Base-by-base conservation (phyloP, 2,797 vertebrate genomes). In the Mormyrops boulengeri region DNA sequence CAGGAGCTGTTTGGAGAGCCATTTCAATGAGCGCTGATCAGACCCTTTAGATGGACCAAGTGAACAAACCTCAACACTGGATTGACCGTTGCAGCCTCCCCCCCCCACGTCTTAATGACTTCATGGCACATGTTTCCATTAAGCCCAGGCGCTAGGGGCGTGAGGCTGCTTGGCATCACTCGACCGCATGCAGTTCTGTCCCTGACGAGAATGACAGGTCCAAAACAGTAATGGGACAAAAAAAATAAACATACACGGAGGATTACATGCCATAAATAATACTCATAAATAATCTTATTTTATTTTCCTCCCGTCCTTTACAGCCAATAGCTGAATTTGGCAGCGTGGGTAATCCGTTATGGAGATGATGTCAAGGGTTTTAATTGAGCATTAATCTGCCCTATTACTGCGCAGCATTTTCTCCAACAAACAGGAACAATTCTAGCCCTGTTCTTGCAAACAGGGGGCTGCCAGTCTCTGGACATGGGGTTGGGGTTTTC, bases 351-450 rank as follows among this genome's bases (percentile, higher is more conserved):
- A 91, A 92, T 92, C 91, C 89, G 89, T 90, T 85, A 89, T 69
- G 88, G 88, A 52, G 90, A 91, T 85, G 55, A 91, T 91, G 88
- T 91, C 89, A 88, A 88, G 17, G 85, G 86, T 66, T 88, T 87
- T 90, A 91, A 87, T 91, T 93, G 88, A 88, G 6, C 41, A 66
- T 91, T 93, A 93, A 94, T 94, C 89, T 92, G 92, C 85, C 91
- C 90, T 91, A 60, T 93, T 80, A 85, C 73, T n/a, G 44, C 4
- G 2, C 12, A 19, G 73, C 88, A 38, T 44, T 85, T 92, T 90
- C 91, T 92, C 77, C 57, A 91, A 93, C 94, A 94, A 92, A 93
- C 93, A 93, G 89, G 89, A 92, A 94, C 94, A 92, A 89, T 91
- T 92, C 91, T 50, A 47, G 55, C 44, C 19, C 52, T 60, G 77